phyloP scores from a whole-genome alignment of 2,113 vertebrate genomes.

The Apodemus speciosus region DNA sequence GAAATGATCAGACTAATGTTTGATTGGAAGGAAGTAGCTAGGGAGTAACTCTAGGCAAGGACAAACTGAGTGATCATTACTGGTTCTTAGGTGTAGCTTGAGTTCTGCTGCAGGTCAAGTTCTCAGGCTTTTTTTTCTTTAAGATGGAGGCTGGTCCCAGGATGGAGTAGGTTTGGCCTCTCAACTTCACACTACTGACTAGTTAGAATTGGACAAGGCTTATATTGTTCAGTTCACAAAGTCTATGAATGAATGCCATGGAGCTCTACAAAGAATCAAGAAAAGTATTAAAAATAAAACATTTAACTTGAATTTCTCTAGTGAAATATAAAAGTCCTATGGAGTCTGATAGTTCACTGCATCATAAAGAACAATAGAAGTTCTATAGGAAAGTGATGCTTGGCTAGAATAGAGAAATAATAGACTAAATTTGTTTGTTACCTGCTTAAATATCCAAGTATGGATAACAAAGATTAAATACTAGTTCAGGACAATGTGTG shows the following conservation, averaged over 20 bases:
- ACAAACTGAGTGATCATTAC: no score
- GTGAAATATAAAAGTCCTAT: not conserved
- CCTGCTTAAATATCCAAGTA: not conserved
- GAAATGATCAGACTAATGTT: no score
- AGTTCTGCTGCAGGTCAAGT: no score
- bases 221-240: slow-evolving; percentile 34
- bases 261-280: not conserved
- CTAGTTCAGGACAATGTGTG: not conserved
- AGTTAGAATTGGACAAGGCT: not conserved
- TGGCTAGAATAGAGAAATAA: not conserved
- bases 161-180: no score
- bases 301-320: not conserved
- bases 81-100: no score
- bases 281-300: not conserved
- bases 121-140: no score
- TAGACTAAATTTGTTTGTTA: not conserved
- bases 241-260: not conserved
- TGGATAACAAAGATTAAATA: not conserved
- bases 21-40: no score
- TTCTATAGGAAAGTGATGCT: not conserved
- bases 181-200: not conserved
- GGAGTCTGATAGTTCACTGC: not conserved
- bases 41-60: no score
- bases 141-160: no score
- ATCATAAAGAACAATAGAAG: not conserved